phyloP scores from a whole-genome alignment of 2,113 vertebrate genomes.

The Microtus oregoni region DNA sequence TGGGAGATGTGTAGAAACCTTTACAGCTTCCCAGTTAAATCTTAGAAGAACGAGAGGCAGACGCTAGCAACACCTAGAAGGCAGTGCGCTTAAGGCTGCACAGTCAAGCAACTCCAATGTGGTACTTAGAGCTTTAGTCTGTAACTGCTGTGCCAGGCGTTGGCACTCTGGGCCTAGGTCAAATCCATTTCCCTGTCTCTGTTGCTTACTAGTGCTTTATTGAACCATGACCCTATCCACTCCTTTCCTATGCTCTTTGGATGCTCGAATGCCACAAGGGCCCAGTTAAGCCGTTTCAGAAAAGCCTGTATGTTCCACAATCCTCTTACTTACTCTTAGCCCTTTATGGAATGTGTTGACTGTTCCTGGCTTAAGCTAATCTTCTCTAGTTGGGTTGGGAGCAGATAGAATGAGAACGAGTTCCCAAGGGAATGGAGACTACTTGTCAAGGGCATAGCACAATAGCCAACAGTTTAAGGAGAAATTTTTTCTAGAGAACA shows the following conservation, averaged over 20 bases:
- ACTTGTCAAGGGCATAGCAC: not conserved
- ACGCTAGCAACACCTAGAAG: not conserved
- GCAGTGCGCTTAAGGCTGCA: not conserved
- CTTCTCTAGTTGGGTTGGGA: not conserved
- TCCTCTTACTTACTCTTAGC: no score
- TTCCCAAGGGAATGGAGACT: not conserved
- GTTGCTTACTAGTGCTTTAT: not conserved
- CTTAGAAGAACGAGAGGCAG: not conserved
- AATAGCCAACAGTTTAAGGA: not conserved
- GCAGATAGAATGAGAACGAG: not conserved
- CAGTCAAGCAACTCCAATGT: not conserved
- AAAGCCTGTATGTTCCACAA: not conserved
- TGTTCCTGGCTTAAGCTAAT: not conserved
- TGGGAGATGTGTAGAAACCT: not conserved
- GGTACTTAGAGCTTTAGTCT: not conserved
- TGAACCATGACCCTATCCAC: not conserved
- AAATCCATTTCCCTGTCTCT: not conserved
- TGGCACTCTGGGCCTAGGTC: not conserved
- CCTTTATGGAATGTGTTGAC: not conserved
- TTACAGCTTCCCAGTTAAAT: not conserved
- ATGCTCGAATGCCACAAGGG: not conserved
- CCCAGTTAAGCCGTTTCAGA: fast-evolving
- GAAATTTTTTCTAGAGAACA: not conserved
- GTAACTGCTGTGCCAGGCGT: not conserved
- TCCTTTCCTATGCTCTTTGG: not conserved